Evolutionary conservation across 2,888 invertebrate species (phyloP).

Genomic region (Julus scanicus): DNA sequence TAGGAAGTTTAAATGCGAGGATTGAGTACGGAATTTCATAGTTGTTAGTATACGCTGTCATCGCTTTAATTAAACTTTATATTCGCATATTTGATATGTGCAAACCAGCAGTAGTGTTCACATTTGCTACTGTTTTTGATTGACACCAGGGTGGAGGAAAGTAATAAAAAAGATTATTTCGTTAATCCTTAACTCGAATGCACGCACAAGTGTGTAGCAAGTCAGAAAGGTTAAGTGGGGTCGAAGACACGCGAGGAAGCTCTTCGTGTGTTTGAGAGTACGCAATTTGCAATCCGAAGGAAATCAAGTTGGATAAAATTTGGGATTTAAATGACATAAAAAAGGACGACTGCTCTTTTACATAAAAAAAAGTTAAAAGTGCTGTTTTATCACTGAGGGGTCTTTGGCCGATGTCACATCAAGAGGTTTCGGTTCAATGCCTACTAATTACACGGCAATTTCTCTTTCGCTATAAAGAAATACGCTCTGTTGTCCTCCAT

Average conservation of each 20-base stretch:
- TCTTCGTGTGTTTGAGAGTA: background rate
- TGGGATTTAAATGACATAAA: constrained; percentile 17
- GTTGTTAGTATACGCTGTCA: background rate
- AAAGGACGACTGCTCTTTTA: background rate
- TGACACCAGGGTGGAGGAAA: background rate
- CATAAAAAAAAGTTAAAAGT: background rate
- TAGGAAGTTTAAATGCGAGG: too few species aligned
- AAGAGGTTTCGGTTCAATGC: constrained; percentile 34
- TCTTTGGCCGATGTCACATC: background rate
- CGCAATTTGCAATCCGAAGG: background rate
- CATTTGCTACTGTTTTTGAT: background rate
- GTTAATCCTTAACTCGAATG: background rate
- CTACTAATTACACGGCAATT: constrained; percentile 7
- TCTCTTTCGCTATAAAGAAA: background rate
- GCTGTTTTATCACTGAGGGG: constrained; percentile 19
- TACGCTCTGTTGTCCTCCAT: background rate
- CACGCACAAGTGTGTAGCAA: background rate
- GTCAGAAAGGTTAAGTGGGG: constrained; percentile 32
- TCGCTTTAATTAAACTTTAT: background rate
- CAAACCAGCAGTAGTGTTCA: background rate
- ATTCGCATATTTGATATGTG: background rate
- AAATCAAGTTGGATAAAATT: background rate
- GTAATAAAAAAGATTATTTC: background rate
- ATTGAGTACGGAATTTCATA: too few species aligned
- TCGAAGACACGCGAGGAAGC: background rate